A percentile compares a stretch with the other conserved stretches of the same genome.
These are phyloP conservation scores for Eupithecia exiguata DNA, from an alignment of 2,888 invertebrate species.

Conservation along the genomic window DNA sequence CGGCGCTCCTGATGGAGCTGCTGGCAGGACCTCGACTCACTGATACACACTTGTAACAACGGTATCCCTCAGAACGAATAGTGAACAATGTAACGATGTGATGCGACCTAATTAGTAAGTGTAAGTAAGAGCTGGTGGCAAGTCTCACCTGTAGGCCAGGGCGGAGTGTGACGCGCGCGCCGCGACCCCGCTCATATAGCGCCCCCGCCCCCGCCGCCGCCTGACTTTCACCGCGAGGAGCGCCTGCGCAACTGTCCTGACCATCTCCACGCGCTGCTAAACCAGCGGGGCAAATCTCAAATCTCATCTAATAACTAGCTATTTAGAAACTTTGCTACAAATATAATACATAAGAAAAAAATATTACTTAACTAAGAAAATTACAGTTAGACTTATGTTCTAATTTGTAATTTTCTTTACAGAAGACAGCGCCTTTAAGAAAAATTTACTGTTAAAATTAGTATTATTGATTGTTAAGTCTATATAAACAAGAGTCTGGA, in stretches of 20 bases:
- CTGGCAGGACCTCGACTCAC: not conserved
- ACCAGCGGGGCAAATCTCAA: constrained; percentile 20
- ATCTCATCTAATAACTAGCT: not conserved
- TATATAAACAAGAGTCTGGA: too few species aligned
- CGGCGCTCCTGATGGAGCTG: not conserved
- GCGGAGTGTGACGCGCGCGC: constrained; percentile 77
- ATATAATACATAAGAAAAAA: too few species aligned
- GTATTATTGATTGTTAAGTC: too few species aligned
- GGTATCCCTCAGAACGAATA: not conserved
- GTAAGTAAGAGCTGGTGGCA: constrained; percentile 19
- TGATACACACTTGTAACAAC: not conserved
- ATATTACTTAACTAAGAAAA: too few species aligned
- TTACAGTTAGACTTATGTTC: too few species aligned
- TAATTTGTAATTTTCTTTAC: too few species aligned
- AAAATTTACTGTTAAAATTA: too few species aligned
- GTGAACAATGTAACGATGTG: not conserved
- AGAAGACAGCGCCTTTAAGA: too few species aligned
- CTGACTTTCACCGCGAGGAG: constrained; percentile 68
- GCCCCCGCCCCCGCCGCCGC: constrained; percentile 66
- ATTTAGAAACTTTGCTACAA: too few species aligned
- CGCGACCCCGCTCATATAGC: constrained; percentile 64
- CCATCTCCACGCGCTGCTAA: constrained; percentile 57
- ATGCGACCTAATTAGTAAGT: not conserved
- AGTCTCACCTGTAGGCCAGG: constrained; percentile 70
- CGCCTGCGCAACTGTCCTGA: constrained; percentile 70